phyloP scores from a whole-genome alignment of 2,797 vertebrate genomes.

The Pelobates cultripes region DNA sequence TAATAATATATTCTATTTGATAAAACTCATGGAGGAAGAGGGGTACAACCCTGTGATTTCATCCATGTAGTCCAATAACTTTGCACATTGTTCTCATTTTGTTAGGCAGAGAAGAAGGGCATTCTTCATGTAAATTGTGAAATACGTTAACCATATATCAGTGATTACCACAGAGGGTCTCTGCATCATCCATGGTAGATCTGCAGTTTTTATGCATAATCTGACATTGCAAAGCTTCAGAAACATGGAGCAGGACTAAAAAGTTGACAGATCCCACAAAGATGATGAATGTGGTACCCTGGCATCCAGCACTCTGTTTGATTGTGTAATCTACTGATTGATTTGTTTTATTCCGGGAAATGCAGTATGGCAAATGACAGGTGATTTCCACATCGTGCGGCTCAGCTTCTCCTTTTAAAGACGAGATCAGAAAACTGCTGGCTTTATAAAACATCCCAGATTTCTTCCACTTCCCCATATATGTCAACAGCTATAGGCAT shows the following conservation, averaged over 20 bases:
- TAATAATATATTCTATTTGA: too few relatives aligned
- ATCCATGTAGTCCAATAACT: neutral
- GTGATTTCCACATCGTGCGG: slow-evolving; percentile 16
- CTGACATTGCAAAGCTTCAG: slow-evolving; percentile 18
- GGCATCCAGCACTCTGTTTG: slow-evolving; percentile 34
- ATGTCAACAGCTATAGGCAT: slow-evolving; percentile 7
- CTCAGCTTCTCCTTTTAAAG: slow-evolving; percentile 13
- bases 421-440: slow-evolving; percentile 23
- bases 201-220: slow-evolving; percentile 12
- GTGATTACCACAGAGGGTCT: neutral
- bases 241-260: slow-evolving; percentile 5
- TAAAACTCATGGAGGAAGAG: too few relatives aligned
- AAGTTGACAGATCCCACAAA: slow-evolving; percentile 13
- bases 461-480: neutral
- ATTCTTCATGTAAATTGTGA: neutral
- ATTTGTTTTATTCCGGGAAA: slow-evolving; percentile 40
- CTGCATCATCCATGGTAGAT: neutral
- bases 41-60: neutral
- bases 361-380: slow-evolving; percentile 22
- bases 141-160: neutral
- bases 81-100: neutral
- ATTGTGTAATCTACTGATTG: slow-evolving; percentile 46
- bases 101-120: neutral
- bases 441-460: slow-evolving; percentile 16
- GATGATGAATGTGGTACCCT: slow-evolving; percentile 43